Conservation (phyloP, 2,797 vertebrate species). For the Mus minutoides region DNA sequence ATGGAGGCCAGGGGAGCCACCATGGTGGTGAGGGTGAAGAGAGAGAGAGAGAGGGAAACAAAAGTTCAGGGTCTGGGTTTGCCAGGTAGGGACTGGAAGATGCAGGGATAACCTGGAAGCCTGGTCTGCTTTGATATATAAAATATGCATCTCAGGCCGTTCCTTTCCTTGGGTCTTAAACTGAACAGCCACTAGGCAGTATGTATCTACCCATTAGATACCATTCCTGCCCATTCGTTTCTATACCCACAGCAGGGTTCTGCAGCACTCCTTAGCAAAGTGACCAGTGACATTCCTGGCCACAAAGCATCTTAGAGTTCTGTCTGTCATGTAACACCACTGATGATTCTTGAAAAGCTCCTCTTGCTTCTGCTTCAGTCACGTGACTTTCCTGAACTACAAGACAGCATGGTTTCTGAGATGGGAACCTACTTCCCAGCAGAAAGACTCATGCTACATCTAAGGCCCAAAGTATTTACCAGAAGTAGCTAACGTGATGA, state of each 20-base stretch:
- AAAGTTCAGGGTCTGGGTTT: too few relatives aligned
- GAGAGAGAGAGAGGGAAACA: too few relatives aligned
- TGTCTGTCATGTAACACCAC: background rate
- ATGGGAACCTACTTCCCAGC: conserved; percentile 43
- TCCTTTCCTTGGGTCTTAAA: background rate
- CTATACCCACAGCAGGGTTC: background rate
- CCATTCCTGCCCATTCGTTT: background rate
- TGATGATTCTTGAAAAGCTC: conserved; percentile 27
- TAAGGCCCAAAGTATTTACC: background rate
- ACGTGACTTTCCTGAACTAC: background rate
- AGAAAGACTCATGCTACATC: background rate
- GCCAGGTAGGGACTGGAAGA: background rate
- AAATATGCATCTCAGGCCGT: background rate
- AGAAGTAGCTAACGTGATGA: background rate
- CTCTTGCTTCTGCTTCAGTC: background rate
- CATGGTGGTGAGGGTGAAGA: too few relatives aligned
- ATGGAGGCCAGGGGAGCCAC: too few relatives aligned
- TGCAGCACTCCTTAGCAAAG: conserved; percentile 31
- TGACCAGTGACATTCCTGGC: background rate
- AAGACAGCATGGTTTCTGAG: background rate
- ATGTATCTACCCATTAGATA: background rate
- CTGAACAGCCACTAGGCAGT: background rate
- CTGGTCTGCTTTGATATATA: background rate
- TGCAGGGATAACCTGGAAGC: background rate
- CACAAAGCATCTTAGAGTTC: background rate